Percentiles rank a stretch among this genome's conserved stretches.
phyloP scores from a whole-genome alignment of 2,888 invertebrate genomes.

The Mesochorus sp. region DNA sequence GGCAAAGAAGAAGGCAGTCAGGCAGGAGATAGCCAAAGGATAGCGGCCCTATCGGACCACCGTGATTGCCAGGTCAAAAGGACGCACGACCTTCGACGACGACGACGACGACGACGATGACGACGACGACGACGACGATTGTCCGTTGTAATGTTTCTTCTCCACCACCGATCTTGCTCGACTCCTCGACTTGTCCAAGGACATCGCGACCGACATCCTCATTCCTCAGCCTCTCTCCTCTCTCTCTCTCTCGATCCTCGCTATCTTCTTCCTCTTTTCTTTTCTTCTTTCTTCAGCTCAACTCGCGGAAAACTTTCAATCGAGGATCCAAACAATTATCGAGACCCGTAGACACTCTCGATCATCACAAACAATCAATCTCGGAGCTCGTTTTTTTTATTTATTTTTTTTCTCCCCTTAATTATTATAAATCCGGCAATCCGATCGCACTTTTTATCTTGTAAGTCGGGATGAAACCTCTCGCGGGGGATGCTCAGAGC shows the following conservation, averaged over 20 bases:
- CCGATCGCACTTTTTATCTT: constrained; percentile 5
- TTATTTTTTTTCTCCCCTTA: neutral
- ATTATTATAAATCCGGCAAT: no score
- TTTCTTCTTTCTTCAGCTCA: constrained; percentile 7
- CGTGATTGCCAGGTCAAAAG: constrained; percentile 61
- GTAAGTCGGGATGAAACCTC: neutral
- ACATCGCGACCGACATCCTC: constrained; percentile 46
- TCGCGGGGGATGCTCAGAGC: constrained; percentile 1
- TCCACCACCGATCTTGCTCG: constrained; percentile 29
- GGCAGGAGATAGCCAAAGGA: constrained; percentile 37
- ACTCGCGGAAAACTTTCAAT: neutral
- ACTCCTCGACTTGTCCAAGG: constrained; percentile 43
- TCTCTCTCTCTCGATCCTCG: constrained; percentile 16
- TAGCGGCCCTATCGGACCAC: constrained; percentile 53
- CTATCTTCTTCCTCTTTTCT: neutral
- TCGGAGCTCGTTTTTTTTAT: neutral
- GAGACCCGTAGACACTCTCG: no score
- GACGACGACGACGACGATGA: no score
- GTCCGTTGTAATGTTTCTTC: constrained; percentile 41
- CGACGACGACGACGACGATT: no score
- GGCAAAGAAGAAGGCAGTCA: constrained; percentile 47
- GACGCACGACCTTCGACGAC: constrained; percentile 58
- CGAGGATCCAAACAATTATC: no score
- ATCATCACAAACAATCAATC: no score
- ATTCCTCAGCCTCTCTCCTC: constrained; percentile 4